Conservation (phyloP, 2,888 invertebrate genomes). For the Oegoconia quadripuncta region DNA sequence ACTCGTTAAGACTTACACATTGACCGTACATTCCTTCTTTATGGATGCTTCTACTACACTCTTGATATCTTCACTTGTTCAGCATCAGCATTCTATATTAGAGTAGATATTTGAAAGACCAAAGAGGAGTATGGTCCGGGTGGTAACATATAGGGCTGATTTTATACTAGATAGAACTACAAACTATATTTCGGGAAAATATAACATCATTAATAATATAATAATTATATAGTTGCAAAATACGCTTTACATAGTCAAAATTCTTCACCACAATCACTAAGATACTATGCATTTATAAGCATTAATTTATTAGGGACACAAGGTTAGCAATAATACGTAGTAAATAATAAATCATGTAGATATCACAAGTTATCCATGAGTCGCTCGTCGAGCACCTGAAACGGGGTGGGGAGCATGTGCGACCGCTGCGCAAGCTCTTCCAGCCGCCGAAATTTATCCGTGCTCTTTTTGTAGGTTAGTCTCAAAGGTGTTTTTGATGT, state of each 20-base stretch:
- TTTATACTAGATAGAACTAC: background rate
- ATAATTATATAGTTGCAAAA: slow-evolving; percentile 8
- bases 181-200: no score
- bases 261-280: slow-evolving; percentile 8
- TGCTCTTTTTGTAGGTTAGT: slow-evolving; percentile 51
- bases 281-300: slow-evolving; percentile 17
- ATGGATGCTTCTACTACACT: slow-evolving; percentile 61
- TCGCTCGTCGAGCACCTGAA: slow-evolving; percentile 28
- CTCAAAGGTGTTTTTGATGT: slow-evolving; percentile 47
- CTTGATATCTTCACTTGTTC: slow-evolving; percentile 65
- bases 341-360: slow-evolving; percentile 46
- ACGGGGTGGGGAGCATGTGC: slow-evolving; percentile 22
- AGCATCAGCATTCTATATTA: slow-evolving; percentile 63
- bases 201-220: no score
- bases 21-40: slow-evolving; percentile 71
- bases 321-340: slow-evolving; percentile 61
- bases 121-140: slow-evolving; percentile 63
- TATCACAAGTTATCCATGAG: slow-evolving; percentile 43
- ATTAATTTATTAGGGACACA: slow-evolving; percentile 47
- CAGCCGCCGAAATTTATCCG: slow-evolving; percentile 74
- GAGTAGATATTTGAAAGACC: slow-evolving; percentile 71
- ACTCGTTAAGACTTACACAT: slow-evolving; percentile 78
- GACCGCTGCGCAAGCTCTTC: slow-evolving; percentile 82
- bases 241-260: slow-evolving; percentile 13
- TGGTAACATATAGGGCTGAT: no score